Percentiles rank a stretch among this genome's conserved stretches.
Conservation (phyloP, 2,888 invertebrate genomes). For the Orthosia gothica region DNA sequence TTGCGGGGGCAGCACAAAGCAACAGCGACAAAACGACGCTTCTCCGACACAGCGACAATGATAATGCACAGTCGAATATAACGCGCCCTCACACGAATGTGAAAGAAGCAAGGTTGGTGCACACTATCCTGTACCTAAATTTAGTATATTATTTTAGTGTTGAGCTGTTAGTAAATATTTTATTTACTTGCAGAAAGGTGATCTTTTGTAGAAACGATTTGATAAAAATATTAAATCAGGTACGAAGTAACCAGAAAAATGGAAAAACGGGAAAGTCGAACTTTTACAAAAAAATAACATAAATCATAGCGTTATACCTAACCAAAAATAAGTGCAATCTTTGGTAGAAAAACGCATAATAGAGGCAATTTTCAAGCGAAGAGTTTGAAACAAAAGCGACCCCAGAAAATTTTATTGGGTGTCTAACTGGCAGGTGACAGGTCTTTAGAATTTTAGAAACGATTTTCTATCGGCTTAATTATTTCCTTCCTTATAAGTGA, state of each 20-base stretch:
- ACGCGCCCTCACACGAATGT: not conserved
- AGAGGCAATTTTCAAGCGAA: not conserved
- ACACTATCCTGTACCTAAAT: not conserved
- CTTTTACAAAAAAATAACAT: too few species aligned
- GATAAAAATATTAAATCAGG: too few species aligned
- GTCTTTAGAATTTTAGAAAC: not conserved
- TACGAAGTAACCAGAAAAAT: too few species aligned
- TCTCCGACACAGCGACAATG: conserved; percentile 25
- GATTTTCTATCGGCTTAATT: not conserved
- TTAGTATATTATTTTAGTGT: too few species aligned
- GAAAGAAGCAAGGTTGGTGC: not conserved
- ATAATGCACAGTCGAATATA: conserved; percentile 35
- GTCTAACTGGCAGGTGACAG: not conserved
- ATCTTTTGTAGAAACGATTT: too few species aligned
- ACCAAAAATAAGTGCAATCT: not conserved
- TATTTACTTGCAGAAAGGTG: too few species aligned
- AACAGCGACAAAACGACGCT: conserved; percentile 14
- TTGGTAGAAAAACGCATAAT: not conserved
- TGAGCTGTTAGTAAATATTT: too few species aligned
- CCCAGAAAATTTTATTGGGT: not conserved
- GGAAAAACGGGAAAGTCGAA: too few species aligned
- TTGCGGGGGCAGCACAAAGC: not conserved
- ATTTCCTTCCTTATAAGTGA: too few species aligned
- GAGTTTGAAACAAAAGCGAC: conserved; percentile 9
- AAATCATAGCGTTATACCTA: not conserved